Percentiles rank a stretch among this genome's conserved stretches.
Evolutionary conservation across 2,113 vertebrate genomes (phyloP).

Genomic region (Phainopepla nitens): DNA sequence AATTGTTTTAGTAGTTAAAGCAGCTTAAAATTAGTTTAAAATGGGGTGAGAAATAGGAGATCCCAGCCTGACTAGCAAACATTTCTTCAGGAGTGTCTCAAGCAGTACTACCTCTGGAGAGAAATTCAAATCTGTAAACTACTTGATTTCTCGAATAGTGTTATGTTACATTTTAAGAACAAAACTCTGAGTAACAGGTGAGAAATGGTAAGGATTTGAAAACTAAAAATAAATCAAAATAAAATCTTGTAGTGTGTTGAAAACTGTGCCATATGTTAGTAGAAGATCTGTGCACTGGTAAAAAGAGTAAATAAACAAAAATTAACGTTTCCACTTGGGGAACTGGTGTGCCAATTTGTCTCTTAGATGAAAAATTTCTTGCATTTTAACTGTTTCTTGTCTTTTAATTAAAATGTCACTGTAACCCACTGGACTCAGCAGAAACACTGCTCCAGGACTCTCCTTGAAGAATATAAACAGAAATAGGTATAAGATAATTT

Average conservation of each 20-base stretch:
- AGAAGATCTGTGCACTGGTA: background rate
- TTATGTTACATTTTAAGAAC: background rate
- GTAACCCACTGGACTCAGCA: background rate
- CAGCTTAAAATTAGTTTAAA: background rate
- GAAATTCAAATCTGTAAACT: background rate
- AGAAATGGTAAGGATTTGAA: background rate
- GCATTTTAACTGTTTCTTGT: background rate
- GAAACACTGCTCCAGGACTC: background rate
- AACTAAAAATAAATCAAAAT: background rate
- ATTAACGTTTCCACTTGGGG: background rate
- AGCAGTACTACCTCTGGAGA: background rate
- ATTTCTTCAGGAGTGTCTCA: background rate
- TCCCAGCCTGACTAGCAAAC: background rate
- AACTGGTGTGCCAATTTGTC: background rate
- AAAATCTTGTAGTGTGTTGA: background rate
- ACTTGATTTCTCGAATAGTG: background rate
- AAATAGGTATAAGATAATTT: background rate
- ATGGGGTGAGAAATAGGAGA: background rate
- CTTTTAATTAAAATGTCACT: background rate
- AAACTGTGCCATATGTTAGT: background rate
- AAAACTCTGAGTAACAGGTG: background rate
- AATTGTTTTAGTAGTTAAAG: background rate
- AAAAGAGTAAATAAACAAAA: conserved; percentile 5
- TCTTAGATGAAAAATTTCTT: background rate
- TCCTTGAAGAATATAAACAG: background rate